phyloP scores from a whole-genome alignment of 2,113 vertebrate species.

The Microtus oregoni region DNA sequence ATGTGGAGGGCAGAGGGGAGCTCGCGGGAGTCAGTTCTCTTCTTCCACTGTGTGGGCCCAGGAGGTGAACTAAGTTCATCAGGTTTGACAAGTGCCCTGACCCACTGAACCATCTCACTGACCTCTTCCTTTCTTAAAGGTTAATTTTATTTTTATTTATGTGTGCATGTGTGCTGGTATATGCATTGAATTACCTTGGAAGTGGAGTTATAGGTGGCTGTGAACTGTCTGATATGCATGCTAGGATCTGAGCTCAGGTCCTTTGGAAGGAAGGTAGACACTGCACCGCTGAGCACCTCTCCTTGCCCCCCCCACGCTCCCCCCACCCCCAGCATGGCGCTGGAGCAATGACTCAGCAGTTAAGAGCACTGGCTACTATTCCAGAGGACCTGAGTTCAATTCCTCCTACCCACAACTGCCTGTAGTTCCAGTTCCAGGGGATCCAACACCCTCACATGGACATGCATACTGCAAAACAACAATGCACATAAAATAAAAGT shows the following conservation, averaged over 20 bases:
- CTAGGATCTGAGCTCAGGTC: not conserved
- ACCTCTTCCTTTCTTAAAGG: not conserved
- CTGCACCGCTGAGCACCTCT: not conserved
- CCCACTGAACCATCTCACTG: not conserved
- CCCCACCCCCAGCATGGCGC: too few species aligned
- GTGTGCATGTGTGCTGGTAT: not conserved
- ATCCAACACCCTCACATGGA: too few species aligned
- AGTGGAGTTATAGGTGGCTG: not conserved
- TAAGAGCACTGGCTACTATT: too few species aligned
- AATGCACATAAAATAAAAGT: too few species aligned
- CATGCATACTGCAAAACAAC: too few species aligned
- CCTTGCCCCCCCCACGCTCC: too few species aligned
- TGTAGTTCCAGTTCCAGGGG: too few species aligned
- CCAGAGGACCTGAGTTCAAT: too few species aligned
- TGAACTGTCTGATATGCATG: fast-evolving
- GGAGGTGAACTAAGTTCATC: not conserved
- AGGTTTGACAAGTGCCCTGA: too few species aligned
- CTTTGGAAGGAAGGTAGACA: not conserved
- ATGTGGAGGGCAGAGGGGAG: not conserved
- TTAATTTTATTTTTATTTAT: not conserved
- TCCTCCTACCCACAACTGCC: too few species aligned
- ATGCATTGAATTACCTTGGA: too few species aligned
- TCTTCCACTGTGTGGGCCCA: not conserved
- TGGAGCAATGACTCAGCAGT: too few species aligned
- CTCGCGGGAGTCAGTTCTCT: not conserved